A percentile compares a stretch with the other conserved stretches of the same genome.
These are phyloP conservation scores for Lampris megalopsis DNA, from an alignment of 2,113 vertebrate genomes.

Conservation along the genomic window DNA sequence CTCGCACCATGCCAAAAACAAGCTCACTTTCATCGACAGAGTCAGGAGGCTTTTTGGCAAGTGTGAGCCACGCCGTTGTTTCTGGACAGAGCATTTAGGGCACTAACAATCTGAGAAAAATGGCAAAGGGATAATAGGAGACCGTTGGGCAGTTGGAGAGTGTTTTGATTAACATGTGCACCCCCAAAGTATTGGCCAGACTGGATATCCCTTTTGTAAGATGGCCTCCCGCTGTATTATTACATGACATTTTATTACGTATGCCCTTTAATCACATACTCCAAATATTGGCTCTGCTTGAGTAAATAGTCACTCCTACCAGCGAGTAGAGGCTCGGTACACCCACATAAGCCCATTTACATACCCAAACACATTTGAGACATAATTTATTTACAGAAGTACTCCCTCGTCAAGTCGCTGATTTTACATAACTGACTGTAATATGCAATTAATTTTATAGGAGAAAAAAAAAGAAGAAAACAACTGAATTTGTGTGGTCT, in stretches of 20 bases:
- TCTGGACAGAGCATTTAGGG: slow-evolving; percentile 61
- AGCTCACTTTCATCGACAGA: slow-evolving; percentile 71
- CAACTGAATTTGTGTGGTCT: slow-evolving; percentile 25
- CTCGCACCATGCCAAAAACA: slow-evolving; percentile 66
- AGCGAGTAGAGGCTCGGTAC: slow-evolving; percentile 20
- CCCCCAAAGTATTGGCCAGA: slow-evolving; percentile 54
- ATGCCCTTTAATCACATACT: slow-evolving; percentile 58
- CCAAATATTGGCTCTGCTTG: slow-evolving; percentile 57
- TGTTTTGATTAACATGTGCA: slow-evolving; percentile 69
- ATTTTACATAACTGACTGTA: slow-evolving; percentile 44
- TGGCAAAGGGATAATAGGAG: slow-evolving; percentile 61
- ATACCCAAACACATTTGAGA: slow-evolving; percentile 52
- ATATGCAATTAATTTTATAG: slow-evolving; percentile 25
- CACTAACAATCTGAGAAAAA: slow-evolving; percentile 65
- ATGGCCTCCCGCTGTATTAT: slow-evolving; percentile 56
- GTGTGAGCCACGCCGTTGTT: slow-evolving; percentile 60
- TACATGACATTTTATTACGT: slow-evolving; percentile 70
- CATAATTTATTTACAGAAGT: slow-evolving; percentile 56
- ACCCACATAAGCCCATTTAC: slow-evolving; percentile 37
- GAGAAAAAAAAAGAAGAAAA: slow-evolving; percentile 20
- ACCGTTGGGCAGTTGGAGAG: slow-evolving; percentile 59
- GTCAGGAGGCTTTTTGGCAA: slow-evolving; percentile 70
- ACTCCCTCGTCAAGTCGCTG: slow-evolving; percentile 23
- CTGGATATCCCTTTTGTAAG: slow-evolving; percentile 59
- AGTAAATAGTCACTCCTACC: slow-evolving; percentile 26